A percentile compares a stretch with the other conserved stretches of the same genome.
These are phyloP conservation scores for Euthynnus affinis DNA, from an alignment of 2,797 vertebrate species.

Conservation along the genomic window DNA sequence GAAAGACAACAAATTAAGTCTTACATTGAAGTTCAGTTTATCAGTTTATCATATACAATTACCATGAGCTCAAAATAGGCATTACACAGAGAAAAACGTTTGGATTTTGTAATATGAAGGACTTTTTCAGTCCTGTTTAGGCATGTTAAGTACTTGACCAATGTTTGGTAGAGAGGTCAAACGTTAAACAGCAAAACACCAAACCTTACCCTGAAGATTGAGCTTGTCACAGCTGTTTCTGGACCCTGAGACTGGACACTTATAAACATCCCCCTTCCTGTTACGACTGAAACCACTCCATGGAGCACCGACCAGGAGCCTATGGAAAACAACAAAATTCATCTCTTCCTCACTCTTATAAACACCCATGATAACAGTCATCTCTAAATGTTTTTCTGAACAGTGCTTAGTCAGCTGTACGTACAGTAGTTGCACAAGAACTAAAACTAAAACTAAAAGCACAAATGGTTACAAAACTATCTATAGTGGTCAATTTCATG, in stretches of 20 bases:
- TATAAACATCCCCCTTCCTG: constrained; percentile 93
- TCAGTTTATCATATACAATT: neutral
- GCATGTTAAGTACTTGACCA: neutral
- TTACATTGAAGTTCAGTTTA: neutral
- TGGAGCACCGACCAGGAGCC: constrained; percentile 92
- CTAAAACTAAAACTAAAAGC: neutral
- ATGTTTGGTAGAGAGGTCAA: constrained; percentile 23
- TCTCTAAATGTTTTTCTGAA: neutral
- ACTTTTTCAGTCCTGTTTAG: neutral
- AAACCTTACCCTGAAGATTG: constrained; percentile 87
- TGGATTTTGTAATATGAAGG: neutral
- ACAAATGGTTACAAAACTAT: neutral
- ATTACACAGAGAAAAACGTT: neutral
- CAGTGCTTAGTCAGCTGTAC: neutral
- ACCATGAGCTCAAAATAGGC: neutral
- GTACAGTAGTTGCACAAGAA: neutral
- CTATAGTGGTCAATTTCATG: no score
- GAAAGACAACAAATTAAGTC: constrained; percentile 15
- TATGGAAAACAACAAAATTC: constrained; percentile 68
- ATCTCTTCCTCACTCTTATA: neutral
- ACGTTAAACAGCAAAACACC: constrained; percentile 26
- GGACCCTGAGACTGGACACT: constrained; percentile 84
- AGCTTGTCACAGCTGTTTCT: constrained; percentile 87
- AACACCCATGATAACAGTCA: neutral
- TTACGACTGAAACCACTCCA: constrained; percentile 90